Percentiles rank a stretch among this genome's conserved stretches.
Conservation (phyloP, 1,140 invertebrate species). For the Hyphantria cunea region DNA sequence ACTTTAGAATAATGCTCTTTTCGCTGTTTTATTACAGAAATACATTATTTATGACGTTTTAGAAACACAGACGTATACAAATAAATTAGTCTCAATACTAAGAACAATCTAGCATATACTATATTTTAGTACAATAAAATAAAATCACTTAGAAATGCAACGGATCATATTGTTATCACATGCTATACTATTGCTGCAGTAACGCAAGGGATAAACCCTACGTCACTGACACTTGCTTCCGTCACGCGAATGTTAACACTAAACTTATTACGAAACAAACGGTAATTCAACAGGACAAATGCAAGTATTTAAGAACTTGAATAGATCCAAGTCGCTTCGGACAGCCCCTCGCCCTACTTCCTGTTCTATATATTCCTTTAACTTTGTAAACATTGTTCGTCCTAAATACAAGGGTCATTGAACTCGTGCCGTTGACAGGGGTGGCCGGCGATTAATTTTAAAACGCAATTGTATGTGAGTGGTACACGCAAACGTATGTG, state of each 20-base stretch:
- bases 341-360: constrained; percentile 62
- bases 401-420: constrained; percentile 67
- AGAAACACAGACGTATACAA: too few relatives aligned
- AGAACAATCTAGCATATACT: too few relatives aligned
- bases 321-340: constrained; percentile 9
- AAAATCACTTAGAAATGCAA: not conserved
- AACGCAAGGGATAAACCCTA: too few relatives aligned
- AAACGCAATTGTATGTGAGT: constrained; percentile 65
- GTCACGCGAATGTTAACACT: constrained; percentile 26
- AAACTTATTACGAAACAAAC: constrained; percentile 37
- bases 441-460: constrained; percentile 67
- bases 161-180: too few relatives aligned
- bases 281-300: constrained; percentile 13
- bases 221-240: constrained; percentile 18
- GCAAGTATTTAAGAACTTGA: constrained; percentile 7
- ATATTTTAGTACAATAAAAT: too few relatives aligned
- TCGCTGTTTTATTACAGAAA: too few relatives aligned
- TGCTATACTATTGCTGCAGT: too few relatives aligned
- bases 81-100: too few relatives aligned
- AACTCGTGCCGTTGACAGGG: constrained; percentile 65
- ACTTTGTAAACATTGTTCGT: constrained; percentile 64
- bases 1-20: too few relatives aligned
- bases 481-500: constrained; percentile 50
- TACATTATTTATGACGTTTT: too few relatives aligned
- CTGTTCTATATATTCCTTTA: constrained; percentile 55